These are phyloP conservation scores for Liasis olivaceus DNA, from an alignment of 2,797 vertebrate genomes.

Conservation along the genomic window DNA sequence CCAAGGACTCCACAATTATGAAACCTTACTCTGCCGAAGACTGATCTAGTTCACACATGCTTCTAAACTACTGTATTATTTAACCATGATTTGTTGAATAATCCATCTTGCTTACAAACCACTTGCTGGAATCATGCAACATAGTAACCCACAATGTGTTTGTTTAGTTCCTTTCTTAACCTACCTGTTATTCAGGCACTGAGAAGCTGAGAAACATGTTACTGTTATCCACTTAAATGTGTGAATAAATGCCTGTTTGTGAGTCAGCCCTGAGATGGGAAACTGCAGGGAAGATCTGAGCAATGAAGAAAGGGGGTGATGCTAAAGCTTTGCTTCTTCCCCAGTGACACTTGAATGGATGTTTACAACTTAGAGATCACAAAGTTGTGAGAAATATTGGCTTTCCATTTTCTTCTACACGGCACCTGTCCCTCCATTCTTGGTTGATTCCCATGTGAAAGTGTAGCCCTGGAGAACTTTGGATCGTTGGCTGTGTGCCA, in stretches of 20 bases:
- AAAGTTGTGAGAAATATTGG: neutral
- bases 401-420: no score
- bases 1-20: no score
- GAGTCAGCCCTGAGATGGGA: neutral
- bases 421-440: neutral
- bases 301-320: neutral
- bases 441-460: slow-evolving; percentile 8
- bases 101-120: neutral
- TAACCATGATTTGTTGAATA: no score
- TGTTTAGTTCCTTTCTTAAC: neutral
- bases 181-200: neutral
- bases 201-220: neutral
- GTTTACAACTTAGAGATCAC: slow-evolving; percentile 2
- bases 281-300: neutral
- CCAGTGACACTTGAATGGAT: neutral
- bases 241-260: no score
- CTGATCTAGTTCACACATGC: no score
- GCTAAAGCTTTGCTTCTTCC: neutral
- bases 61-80: no score
- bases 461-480: neutral
- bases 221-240: no score
- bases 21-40: no score
- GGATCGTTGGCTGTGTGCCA: neutral
- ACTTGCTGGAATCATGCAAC: neutral
- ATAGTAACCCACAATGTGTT: neutral